Evolutionary conservation across 2,888 invertebrate species (phyloP).

Genomic region (Xiphydria camelus): DNA sequence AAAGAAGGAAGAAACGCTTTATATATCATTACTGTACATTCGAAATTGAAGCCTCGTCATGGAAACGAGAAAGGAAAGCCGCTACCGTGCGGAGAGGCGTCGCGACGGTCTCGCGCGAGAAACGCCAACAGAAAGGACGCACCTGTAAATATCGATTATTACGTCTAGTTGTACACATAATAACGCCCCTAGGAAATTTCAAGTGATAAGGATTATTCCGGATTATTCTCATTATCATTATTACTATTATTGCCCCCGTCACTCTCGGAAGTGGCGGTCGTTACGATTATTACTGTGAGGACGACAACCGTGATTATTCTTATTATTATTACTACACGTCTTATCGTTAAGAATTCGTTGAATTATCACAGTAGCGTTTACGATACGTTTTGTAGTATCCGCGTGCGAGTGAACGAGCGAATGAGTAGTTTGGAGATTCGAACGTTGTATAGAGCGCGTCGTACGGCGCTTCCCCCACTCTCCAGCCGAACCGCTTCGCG

Average conservation of each 20-base stretch:
- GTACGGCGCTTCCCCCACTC: too few relatives aligned
- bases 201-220: slow-evolving; percentile 1
- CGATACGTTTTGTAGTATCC: slow-evolving; percentile 11
- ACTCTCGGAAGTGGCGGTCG: not conserved
- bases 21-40: too few relatives aligned
- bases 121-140: too few relatives aligned
- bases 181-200: not conserved
- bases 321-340: not conserved
- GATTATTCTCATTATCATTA: slow-evolving; percentile 3
- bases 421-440: slow-evolving; percentile 8
- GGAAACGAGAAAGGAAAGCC: too few relatives aligned
- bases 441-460: too few relatives aligned
- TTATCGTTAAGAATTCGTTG: slow-evolving; percentile 1
- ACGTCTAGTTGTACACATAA: slow-evolving; percentile 1
- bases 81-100: too few relatives aligned
- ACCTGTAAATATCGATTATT: too few relatives aligned
- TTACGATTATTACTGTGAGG: slow-evolving; percentile 2
- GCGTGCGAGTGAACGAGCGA: slow-evolving; percentile 9
- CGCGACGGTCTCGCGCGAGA: too few relatives aligned
- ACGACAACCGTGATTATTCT: not conserved
- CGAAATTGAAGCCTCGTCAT: too few relatives aligned
- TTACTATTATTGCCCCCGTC: not conserved
- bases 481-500: too few relatives aligned
- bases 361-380: slow-evolving; percentile 12
- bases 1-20: not conserved